Evolutionary conservation across 1,140 invertebrate species (phyloP).

Genomic region (Euglossa dilemma): DNA sequence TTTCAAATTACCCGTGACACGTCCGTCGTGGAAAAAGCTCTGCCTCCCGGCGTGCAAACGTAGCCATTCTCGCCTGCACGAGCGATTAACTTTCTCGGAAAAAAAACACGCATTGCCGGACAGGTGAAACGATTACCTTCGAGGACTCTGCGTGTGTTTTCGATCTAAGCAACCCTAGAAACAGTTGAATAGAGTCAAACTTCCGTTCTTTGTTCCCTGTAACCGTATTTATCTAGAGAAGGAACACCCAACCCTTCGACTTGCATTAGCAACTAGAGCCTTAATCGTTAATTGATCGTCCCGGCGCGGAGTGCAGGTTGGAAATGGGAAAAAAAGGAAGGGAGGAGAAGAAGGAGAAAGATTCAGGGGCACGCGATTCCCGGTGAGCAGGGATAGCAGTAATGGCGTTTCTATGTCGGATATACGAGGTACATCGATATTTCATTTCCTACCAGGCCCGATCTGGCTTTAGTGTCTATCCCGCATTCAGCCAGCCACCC

Average conservation of each 20-base stretch:
- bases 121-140: too few relatives aligned
- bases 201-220: too few relatives aligned
- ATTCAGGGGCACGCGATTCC: background rate
- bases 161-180: too few relatives aligned
- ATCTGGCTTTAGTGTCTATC: slow-evolving; percentile 32
- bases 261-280: background rate
- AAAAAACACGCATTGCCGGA: too few relatives aligned
- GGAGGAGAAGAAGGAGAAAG: background rate
- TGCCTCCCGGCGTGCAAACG: background rate
- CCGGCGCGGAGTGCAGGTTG: background rate
- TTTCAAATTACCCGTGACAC: background rate
- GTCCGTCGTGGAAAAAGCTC: too few relatives aligned
- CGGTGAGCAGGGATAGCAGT: slow-evolving; percentile 43
- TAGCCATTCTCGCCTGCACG: rapidly evolving
- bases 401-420: slow-evolving; percentile 75
- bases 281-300: background rate
- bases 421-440: slow-evolving; percentile 70
- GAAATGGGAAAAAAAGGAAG: background rate
- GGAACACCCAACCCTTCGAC: background rate
- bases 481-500: slow-evolving; percentile 2
- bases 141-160: too few relatives aligned
- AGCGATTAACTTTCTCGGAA: background rate
- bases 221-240: too few relatives aligned
- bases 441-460: slow-evolving; percentile 59
- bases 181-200: too few relatives aligned